A percentile compares a stretch with the other conserved stretches of the same genome.
Evolutionary conservation across 2,888 invertebrate species (phyloP).

Genomic region (Calephelis perditalis): DNA sequence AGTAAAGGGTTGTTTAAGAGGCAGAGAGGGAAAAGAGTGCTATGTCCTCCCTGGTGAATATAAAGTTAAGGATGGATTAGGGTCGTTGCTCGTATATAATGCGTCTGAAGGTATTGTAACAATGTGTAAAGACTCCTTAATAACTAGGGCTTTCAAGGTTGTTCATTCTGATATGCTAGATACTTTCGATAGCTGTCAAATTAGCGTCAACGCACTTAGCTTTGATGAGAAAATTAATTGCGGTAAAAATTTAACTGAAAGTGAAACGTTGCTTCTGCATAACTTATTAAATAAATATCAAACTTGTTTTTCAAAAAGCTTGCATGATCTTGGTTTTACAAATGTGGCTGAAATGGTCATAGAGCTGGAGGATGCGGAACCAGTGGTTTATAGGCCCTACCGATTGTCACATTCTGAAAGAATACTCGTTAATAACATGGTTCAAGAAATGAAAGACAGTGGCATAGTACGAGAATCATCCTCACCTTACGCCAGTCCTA

Average conservation of each 20-base stretch:
- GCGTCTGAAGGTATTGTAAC: neutral
- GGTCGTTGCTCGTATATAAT: neutral
- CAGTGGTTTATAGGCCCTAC: neutral
- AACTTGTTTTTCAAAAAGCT: neutral
- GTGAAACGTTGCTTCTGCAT: neutral
- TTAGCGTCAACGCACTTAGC: neutral
- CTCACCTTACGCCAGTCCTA: slow-evolving; percentile 31
- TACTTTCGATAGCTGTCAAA: neutral
- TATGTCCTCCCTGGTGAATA: neutral
- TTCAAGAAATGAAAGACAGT: slow-evolving; percentile 26
- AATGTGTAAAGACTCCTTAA: neutral
- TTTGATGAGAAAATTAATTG: neutral
- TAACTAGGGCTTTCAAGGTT: neutral
- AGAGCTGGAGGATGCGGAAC: neutral
- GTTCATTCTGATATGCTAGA: neutral
- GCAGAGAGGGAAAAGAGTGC: neutral
- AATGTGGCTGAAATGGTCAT: neutral
- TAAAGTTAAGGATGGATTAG: neutral
- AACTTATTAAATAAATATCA: neutral
- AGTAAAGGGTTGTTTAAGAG: neutral
- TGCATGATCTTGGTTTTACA: neutral
- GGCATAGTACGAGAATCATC: slow-evolving; percentile 25
- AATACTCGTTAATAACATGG: neutral
- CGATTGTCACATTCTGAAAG: neutral
- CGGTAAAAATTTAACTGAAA: too few relatives aligned